These are phyloP conservation scores for Pseudopodoces humilis DNA, from an alignment of 2,113 vertebrate species.

Conservation along the genomic window DNA sequence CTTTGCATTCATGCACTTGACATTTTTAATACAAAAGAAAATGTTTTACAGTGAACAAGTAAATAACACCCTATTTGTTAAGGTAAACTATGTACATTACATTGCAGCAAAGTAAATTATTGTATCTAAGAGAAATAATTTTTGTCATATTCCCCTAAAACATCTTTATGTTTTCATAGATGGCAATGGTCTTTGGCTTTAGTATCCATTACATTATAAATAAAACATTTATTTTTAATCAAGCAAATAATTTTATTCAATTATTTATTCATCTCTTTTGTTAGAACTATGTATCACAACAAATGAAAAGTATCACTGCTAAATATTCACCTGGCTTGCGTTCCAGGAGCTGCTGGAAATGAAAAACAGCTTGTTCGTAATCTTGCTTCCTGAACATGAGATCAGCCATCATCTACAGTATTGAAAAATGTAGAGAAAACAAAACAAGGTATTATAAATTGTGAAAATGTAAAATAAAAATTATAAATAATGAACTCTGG, in stretches of 20 bases:
- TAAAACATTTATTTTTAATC: neutral
- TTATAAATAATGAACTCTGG: neutral
- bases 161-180: neutral
- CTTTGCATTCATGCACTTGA: neutral
- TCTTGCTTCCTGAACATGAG: conserved; percentile 96
- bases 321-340: conserved; percentile 84
- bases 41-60: neutral
- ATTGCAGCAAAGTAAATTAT: neutral
- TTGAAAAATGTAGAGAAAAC: neutral
- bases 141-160: neutral
- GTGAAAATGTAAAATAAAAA: neutral
- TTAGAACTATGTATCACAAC: neutral
- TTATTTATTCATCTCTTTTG: neutral
- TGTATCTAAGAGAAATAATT: neutral
- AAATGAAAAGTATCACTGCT: neutral
- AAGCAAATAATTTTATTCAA: neutral
- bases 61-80: neutral
- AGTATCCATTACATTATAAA: neutral
- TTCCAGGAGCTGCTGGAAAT: conserved; percentile 93
- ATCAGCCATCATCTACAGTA: conserved; percentile 93
- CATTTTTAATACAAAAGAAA: neutral
- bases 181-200: neutral
- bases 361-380: conserved; percentile 92
- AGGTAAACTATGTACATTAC: neutral
- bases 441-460: neutral